A percentile compares a stretch with the other conserved stretches of the same genome.
These are phyloP conservation scores for Alligator sinensis DNA, from an alignment of 2,113 vertebrate genomes.

Conservation along the genomic window DNA sequence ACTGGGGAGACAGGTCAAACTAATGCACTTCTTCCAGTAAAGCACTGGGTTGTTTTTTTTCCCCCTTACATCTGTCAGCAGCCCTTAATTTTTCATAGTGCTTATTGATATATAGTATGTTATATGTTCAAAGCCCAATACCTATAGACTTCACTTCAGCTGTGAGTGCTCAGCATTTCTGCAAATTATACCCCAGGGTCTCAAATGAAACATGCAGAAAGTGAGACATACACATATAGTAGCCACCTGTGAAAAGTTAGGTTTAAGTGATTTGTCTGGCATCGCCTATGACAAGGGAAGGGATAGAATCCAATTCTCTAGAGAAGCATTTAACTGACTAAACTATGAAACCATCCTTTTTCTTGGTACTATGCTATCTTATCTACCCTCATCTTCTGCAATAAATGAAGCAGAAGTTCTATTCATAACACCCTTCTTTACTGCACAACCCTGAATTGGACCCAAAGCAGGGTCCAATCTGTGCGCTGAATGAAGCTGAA, in stretches of 20 bases:
- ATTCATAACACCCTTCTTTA: neutral
- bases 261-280: neutral
- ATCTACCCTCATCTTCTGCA: neutral
- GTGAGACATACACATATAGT: neutral
- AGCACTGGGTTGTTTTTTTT: too few relatives aligned
- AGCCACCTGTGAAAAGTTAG: neutral
- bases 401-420: too few relatives aligned
- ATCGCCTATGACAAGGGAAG: neutral
- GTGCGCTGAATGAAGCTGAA: neutral
- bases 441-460: neutral
- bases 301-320: neutral
- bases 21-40: too few relatives aligned
- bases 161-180: neutral
- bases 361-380: neutral
- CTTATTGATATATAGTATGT: neutral
- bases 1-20: too few relatives aligned
- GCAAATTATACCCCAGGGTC: neutral
- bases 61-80: too few relatives aligned
- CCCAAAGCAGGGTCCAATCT: neutral
- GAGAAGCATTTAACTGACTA: neutral
- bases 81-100: neutral
- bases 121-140: neutral
- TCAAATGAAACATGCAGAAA: too few relatives aligned
- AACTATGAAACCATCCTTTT: neutral
- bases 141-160: neutral